These are phyloP conservation scores for Danio jaintianensis DNA, from an alignment of 2,797 vertebrate species.

Conservation along the genomic window DNA sequence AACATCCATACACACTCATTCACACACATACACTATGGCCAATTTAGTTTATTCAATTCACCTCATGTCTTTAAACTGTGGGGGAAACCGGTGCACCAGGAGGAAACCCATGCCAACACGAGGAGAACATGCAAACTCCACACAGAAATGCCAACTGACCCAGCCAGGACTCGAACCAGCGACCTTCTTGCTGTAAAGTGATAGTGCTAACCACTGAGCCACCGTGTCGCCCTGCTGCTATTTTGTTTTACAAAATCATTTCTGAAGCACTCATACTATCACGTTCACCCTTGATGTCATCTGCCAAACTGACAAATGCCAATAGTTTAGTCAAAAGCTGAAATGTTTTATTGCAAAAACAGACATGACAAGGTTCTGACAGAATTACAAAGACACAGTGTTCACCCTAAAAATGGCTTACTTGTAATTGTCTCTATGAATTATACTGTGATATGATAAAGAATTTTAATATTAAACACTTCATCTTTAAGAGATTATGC, in stretches of 20 bases:
- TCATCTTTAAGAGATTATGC: conserved; percentile 11
- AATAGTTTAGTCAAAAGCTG: neutral
- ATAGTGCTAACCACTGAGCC: too few relatives aligned
- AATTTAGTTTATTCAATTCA: too few relatives aligned
- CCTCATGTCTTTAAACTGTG: too few relatives aligned
- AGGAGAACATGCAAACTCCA: too few relatives aligned
- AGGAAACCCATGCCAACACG: too few relatives aligned
- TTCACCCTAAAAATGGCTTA: neutral
- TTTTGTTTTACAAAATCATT: neutral
- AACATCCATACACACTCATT: too few relatives aligned
- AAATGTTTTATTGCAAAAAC: neutral
- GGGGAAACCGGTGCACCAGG: too few relatives aligned
- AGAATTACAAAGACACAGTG: neutral
- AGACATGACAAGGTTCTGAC: neutral
- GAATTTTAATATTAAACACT: neutral
- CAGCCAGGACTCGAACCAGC: too few relatives aligned
- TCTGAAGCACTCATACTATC: neutral
- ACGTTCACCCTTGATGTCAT: neutral
- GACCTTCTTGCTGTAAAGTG: too few relatives aligned
- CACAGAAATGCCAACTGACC: too few relatives aligned
- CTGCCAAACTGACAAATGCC: neutral
- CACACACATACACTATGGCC: too few relatives aligned
- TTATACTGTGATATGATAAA: neutral
- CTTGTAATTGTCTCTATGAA: neutral
- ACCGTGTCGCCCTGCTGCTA: too few relatives aligned